Base-by-base conservation (phyloP, 2,797 vertebrate genomes). In the Vespertilio murinus region DNA sequence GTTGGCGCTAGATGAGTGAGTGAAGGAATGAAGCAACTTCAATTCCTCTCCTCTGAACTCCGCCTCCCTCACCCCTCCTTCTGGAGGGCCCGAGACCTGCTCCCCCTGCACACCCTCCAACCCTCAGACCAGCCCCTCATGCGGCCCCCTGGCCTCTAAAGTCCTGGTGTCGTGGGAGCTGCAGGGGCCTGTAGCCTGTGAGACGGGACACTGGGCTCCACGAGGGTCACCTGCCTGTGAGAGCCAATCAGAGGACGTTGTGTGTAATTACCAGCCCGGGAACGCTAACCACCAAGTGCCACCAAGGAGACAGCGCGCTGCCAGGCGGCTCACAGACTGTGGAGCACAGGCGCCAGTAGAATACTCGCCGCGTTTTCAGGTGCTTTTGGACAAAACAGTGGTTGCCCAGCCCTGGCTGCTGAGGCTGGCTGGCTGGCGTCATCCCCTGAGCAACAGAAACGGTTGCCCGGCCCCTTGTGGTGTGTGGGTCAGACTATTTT, bases 221-320 rank as follows among this genome's bases (percentile, higher is more conserved):
- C 71, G 94, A 95, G 80, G 42, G 56, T 74, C 82, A 93, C 80
- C 90, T 87, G 67, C 79, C 20, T 87, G 49, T 56, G 70, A 67
- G 59, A 75, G 35, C 85, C 94, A 86, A 52, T 93, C 65, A n/a
- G 42, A 90, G 71, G 47, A 30, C 80, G 59, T 54, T 86, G 90
- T 94, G 87, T 82, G 38, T 92, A 91, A 89, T 93, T 83, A 82
- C 52, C 81, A 93, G 83, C 86, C 83, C 38, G 47, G 40, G 81
- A 87, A 87, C 30, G 42, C 83, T 23, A 82, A 88, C 88, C 64
- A 80, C 35, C 86, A 54, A 71, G 64, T 42, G 18, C 75, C 90
- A 81, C 83, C 93, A 79, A 94, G 67, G 75, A 75, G 71, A 35
- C 54, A 47, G 75, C 9, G 17, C 59, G n/a, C n/a, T n/a, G 42